phyloP scores from a whole-genome alignment of 2,797 vertebrate species.

The Epinephelus malabaricus region DNA sequence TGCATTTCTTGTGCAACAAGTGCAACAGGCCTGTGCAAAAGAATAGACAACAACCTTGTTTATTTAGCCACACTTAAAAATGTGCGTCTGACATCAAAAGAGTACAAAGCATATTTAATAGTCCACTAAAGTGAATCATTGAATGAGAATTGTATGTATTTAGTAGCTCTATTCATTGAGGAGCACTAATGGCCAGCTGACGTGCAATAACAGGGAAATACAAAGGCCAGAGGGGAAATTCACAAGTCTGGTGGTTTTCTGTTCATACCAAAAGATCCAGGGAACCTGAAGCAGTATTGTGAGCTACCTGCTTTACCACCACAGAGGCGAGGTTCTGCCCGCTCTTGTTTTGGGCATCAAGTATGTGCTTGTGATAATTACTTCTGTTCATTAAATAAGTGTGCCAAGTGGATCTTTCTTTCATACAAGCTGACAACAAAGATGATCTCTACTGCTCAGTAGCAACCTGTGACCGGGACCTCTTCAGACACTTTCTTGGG shows the following conservation, averaged over 20 bases:
- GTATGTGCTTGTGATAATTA: conserved; percentile 45
- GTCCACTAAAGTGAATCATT: neutral
- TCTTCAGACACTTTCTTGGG: neutral
- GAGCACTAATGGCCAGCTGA: neutral
- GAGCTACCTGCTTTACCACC: conserved; percentile 15
- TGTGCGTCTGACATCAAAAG: neutral
- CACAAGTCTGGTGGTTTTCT: conserved; percentile 8
- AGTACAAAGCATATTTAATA: neutral
- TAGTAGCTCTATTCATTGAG: neutral
- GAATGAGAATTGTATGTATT: neutral
- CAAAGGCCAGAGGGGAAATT: conserved; percentile 25
- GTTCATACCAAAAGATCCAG: conserved; percentile 39
- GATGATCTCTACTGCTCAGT: neutral
- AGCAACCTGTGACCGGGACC: neutral
- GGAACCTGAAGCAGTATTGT: conserved; percentile 29
- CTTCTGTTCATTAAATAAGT: conserved; percentile 17
- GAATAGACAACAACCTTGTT: neutral
- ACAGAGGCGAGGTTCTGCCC: conserved; percentile 23
- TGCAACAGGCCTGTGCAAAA: neutral
- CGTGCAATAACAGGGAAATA: conserved; percentile 16
- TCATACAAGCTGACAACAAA: neutral
- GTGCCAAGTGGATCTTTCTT: conserved; percentile 14
- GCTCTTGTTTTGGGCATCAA: conserved; percentile 51
- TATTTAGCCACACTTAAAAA: neutral
- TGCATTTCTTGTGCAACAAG: neutral